Percentiles rank a stretch among this genome's conserved stretches.
These are phyloP conservation scores for Falco punctatus DNA, from an alignment of 2,113 vertebrate genomes.

Conservation along the genomic window DNA sequence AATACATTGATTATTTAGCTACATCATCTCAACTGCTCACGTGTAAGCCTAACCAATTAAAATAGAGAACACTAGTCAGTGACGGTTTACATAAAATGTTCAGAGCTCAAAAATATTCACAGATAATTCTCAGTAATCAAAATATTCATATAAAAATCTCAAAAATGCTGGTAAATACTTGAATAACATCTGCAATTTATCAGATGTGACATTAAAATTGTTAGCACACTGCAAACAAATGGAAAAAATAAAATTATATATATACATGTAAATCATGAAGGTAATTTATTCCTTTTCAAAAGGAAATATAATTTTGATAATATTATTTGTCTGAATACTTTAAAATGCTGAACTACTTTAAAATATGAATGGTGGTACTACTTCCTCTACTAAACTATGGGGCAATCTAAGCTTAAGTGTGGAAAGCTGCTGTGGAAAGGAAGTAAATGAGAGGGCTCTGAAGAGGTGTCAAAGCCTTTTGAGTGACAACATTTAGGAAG, in stretches of 20 bases:
- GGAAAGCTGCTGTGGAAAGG: neutral
- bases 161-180: neutral
- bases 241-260: neutral
- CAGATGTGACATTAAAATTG: neutral
- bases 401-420: neutral
- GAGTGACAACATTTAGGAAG: conserved; percentile 37
- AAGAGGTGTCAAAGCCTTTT: conserved; percentile 26
- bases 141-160: neutral
- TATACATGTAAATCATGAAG: conserved; percentile 23
- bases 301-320: neutral
- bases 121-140: neutral
- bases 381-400: conserved; percentile 17
- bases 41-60: neutral
- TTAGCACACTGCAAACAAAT: neutral
- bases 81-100: neutral
- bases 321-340: conserved; percentile 34
- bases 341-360: neutral
- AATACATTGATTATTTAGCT: neutral
- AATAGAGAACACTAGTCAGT: neutral
- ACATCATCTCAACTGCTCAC: neutral
- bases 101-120: neutral
- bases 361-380: conserved; percentile 61
- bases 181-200: neutral
- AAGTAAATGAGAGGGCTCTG: neutral
- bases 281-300: conserved; percentile 20